phyloP scores from a whole-genome alignment of 2,888 invertebrate species.

The Isoperla grammatica region DNA sequence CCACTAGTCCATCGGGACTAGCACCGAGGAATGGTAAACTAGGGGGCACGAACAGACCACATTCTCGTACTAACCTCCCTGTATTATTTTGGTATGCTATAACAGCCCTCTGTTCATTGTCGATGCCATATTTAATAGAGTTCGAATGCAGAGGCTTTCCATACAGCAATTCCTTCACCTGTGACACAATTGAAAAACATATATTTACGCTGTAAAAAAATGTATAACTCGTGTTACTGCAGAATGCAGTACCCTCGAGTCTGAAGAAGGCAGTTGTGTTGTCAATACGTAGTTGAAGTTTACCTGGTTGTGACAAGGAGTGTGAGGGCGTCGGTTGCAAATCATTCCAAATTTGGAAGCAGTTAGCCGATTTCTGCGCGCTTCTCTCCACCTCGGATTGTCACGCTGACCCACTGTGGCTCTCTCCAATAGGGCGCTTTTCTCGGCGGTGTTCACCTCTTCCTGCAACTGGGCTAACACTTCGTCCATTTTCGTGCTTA shows the following conservation, averaged over 20 bases:
- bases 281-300: neutral
- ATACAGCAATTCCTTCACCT: neutral
- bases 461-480: conserved; percentile 1
- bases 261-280: too few relatives aligned
- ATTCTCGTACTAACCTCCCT: neutral
- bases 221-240: too few relatives aligned
- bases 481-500: neutral
- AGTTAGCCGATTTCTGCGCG: conserved; percentile 12
- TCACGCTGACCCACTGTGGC: conserved; percentile 3
- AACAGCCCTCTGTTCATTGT: neutral
- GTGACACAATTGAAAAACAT: neutral
- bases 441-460: neutral
- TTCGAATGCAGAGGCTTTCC: neutral
- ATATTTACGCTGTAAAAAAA: neutral
- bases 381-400: conserved; percentile 16
- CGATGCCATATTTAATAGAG: neutral
- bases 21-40: neutral
- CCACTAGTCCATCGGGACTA: conserved; percentile 3
- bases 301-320: neutral
- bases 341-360: conserved; percentile 20
- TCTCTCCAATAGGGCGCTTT: neutral
- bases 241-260: too few relatives aligned
- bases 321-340: neutral
- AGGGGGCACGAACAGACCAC: neutral
- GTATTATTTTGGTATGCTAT: neutral